Conservation (phyloP, 2,797 vertebrate species). For the Hemibagrus guttatus region DNA sequence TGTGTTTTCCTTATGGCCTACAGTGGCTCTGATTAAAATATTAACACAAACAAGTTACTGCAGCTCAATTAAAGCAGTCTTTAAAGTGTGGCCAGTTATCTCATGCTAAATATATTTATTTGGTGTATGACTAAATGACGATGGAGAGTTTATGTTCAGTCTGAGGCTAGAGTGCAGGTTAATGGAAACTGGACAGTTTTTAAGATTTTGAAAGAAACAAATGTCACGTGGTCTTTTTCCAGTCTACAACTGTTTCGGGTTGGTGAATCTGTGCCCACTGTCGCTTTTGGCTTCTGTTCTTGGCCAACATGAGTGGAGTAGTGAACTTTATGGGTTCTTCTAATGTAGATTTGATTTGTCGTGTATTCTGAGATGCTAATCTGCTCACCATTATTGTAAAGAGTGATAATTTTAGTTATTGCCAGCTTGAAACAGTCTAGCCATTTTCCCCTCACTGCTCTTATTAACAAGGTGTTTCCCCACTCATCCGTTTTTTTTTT, state of each 20-base stretch:
- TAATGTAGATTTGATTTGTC: neutral
- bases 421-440: neutral
- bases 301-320: no score
- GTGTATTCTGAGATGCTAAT: neutral
- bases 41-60: slow-evolving; percentile 53
- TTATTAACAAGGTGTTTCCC: neutral
- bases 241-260: neutral
- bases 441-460: neutral
- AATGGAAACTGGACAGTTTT: neutral
- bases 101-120: slow-evolving; percentile 15
- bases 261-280: neutral
- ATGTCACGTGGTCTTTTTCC: neutral
- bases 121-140: neutral
- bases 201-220: neutral
- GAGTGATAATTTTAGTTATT: neutral
- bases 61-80: slow-evolving; percentile 33
- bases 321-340: neutral
- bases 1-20: slow-evolving; percentile 66
- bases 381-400: neutral
- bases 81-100: neutral
- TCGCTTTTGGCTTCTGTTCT: no score
- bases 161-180: neutral
- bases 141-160: neutral
- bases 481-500: neutral
- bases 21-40: slow-evolving; percentile 57